Evolutionary conservation across 1,140 invertebrate genomes (phyloP), one percentile per base, ranked within the genome.

Genomic region (Drosophila littoralis): DNA sequence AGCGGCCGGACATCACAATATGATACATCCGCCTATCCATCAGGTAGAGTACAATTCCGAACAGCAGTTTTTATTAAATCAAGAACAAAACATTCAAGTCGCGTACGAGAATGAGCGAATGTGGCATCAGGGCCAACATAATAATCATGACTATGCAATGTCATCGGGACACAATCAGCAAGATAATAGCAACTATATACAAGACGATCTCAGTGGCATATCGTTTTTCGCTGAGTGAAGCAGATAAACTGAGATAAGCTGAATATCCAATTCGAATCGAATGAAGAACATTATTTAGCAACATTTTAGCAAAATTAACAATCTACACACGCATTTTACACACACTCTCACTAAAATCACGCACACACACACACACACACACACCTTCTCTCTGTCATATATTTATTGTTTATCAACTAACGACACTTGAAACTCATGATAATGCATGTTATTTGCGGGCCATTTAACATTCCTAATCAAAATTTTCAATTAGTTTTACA

Each of bases 1-100:
- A 40, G 94, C 96, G 69, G 94, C 96, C 68, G 92, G 93, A 75
- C 93, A 93, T 83, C 95, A 95, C 86, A 94, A 94, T 15, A 93
- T 94, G 72, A 94, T 97, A 92, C 96, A 97, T 93, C 96, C 96
- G 79, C 95, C 95, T 42, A 92, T 97, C 75, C 96, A 96, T 93
- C 95, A 95, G 94, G 95, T 95, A 93, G 77, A 75, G 75, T 88
- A 73, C 61, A 75, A 67, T 69, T 54, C 64, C 50, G 63, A 59
- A 46, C 52, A 64, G 52, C 63, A 69, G 32, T 50, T 75, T 68
- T 7, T 68, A 46, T 10, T 81, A 67, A 63, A 67, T 51, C 68
- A 71, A 70, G 61, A 61, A 22, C 50, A 50, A 48, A 75, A 81
- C 12, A 42, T 54, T 32, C 59, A 73, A 51, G 46, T 61, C 36